Conservation (phyloP, 2,797 vertebrate genomes). For the Leuciscus waleckii region DNA sequence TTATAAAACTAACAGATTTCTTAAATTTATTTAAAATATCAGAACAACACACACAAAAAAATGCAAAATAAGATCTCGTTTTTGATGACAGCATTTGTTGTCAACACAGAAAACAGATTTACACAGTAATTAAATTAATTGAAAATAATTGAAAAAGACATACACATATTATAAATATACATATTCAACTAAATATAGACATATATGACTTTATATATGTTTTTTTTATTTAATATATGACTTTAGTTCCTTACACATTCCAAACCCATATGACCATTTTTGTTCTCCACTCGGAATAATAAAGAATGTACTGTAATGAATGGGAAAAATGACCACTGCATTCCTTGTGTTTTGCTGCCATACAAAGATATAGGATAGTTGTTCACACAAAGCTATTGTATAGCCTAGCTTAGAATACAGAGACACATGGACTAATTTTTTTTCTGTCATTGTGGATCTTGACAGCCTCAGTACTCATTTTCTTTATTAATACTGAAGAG, state of each 20-base stretch:
- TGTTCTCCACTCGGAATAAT: background rate
- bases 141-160: too few species aligned
- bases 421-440: background rate
- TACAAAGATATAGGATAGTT: background rate
- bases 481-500: background rate
- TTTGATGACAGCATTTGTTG: too few species aligned
- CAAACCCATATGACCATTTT: background rate
- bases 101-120: too few species aligned
- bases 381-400: background rate
- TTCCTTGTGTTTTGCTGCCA: background rate
- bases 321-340: background rate
- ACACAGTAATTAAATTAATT: too few species aligned
- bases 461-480: background rate
- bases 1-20: too few species aligned
- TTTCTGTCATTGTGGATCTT: background rate
- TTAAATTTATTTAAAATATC: too few species aligned
- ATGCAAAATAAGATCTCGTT: too few species aligned
- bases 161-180: too few species aligned
- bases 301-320: background rate
- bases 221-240: background rate
- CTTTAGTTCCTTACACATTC: background rate
- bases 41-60: too few species aligned
- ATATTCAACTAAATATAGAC: too few species aligned
- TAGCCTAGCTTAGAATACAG: background rate
- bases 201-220: too few species aligned